phyloP scores from a whole-genome alignment of 2,113 vertebrate genomes.

The Stegostoma tigrinum region DNA sequence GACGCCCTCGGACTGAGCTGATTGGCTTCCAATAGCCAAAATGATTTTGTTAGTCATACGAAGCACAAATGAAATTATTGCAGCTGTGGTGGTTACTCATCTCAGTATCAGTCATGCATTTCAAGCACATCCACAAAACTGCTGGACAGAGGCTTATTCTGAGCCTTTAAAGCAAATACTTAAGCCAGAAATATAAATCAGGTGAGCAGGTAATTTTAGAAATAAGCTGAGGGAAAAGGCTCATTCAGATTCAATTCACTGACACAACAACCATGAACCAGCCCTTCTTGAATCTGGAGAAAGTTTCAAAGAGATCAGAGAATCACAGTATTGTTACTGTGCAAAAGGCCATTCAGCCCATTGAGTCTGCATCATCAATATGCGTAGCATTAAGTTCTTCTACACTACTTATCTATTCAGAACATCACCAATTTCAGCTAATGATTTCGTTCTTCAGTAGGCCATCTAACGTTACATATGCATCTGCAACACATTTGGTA shows the following conservation, averaged over 20 bases:
- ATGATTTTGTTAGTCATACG: no score
- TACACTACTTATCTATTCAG: background rate
- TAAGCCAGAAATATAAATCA: background rate
- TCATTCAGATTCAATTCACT: background rate
- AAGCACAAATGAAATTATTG: no score
- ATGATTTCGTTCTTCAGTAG: background rate
- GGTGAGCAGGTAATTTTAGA: background rate
- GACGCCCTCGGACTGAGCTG: no score
- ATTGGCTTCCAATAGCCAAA: no score
- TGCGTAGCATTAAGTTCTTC: background rate
- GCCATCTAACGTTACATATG: background rate
- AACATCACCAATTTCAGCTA: background rate
- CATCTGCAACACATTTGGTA: background rate
- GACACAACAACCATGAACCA: background rate
- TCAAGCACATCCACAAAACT: background rate
- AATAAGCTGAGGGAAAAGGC: background rate
- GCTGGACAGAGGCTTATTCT: background rate
- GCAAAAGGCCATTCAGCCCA: no score
- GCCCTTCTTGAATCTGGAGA: background rate
- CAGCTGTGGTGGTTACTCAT: no score
- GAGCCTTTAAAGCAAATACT: background rate
- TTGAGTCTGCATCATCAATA: no score
- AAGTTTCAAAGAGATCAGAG: background rate
- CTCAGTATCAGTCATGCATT: background rate
- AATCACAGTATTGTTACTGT: no score